These are phyloP conservation scores for Sacculina carcini DNA, from an alignment of 2,888 invertebrate genomes.

Conservation along the genomic window DNA sequence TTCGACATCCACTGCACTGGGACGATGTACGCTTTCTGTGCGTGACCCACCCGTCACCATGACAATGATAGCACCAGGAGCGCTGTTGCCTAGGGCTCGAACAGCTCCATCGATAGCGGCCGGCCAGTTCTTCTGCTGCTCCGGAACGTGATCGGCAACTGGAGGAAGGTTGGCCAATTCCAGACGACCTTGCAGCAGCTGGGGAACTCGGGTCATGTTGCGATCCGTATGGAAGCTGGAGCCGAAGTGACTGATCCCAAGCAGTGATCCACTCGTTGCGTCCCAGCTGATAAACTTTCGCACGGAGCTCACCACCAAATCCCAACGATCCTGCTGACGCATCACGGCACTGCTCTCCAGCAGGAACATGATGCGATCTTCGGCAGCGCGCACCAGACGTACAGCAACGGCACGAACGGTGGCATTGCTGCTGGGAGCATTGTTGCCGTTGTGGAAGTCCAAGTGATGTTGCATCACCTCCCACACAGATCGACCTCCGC, in stretches of 20 bases:
- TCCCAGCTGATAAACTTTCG: conserved; percentile 31
- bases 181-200: not conserved
- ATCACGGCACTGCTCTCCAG: not conserved
- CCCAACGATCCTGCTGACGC: conserved; percentile 28
- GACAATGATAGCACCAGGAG: not conserved
- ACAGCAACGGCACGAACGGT: not conserved
- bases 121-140: not conserved
- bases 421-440: not conserved
- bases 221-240: conserved; percentile 9
- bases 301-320: conserved; percentile 29
- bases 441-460: conserved; percentile 16
- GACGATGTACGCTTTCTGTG: not conserved
- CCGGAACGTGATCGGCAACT: not conserved
- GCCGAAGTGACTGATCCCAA: conserved; percentile 17
- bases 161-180: conserved; percentile 1
- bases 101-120: not conserved
- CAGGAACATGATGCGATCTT: not conserved
- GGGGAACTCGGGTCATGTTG: conserved; percentile 10
- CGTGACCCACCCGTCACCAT: not conserved
- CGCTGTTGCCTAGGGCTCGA: not conserved
- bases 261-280: conserved; percentile 20
- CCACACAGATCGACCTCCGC: conserved; percentile 19
- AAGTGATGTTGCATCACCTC: conserved; percentile 17
- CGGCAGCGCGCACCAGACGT: not conserved
- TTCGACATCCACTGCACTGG: not conserved